Evolutionary conservation across 2,797 vertebrate genomes (phyloP), one percentile per base, ranked within the genome.

Genomic region (Borostomias antarcticus): DNA sequence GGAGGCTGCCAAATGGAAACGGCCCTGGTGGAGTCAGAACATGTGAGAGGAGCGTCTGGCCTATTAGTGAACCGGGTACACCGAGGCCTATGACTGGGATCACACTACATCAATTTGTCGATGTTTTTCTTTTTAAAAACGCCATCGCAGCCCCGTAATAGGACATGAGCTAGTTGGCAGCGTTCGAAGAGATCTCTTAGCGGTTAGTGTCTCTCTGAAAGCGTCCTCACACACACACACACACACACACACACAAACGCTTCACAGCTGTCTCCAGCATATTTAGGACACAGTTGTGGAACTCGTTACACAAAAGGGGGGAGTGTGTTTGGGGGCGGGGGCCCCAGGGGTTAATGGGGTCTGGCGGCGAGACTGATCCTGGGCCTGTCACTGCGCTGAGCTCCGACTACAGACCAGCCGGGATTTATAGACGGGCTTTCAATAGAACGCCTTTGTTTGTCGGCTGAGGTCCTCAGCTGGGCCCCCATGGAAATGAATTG

Each of bases 261-360:
- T 52, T 9, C 50, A 52, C 9, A 62, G 9, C 62, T 62, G 54
- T 62, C 53, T 76, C 48, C 1, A 45, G 74, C 21, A 71, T 62
- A 64, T 73, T 69, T 65, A 47, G 45, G 67, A 62, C 62, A 65
- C 51, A 62, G 64, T 76, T 73, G 57, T 77, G 58, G 74, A 73
- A 69, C 58, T 61, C 9, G 4, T 81, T 67, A 74, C 58, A 68
- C 43, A 45, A 25, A 23, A 48, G 56, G 59, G 62, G 35, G 40
- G 57, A 25, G 60, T 19, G 10, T 30, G 10, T n/a, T 2, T 37
- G 53, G 47, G 28, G 45, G 26, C 54, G 71, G 23, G 30, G 70
- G 66, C 72, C 45, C 28, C 25, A 28, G 29, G 64, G 76, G 81
- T 84, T 77, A 78, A 79, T 77, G 68, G 74, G 77, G 68, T 82